Conservation (phyloP, 2,797 vertebrate species). For the Mus caroli region DNA sequence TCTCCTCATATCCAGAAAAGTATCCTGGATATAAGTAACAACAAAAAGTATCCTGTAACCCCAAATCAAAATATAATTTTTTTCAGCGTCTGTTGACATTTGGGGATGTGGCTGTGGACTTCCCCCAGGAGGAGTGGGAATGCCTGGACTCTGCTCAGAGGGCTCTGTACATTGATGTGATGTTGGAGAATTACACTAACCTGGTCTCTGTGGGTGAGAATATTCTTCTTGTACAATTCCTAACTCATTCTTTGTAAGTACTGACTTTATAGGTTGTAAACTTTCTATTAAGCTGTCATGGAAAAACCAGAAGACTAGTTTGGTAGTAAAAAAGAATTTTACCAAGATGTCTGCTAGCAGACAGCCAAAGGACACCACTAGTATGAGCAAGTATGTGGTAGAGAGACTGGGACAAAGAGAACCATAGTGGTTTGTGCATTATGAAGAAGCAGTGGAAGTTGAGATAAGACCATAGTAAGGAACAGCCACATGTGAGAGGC, state of each 20-base stretch:
- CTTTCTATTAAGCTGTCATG: background rate
- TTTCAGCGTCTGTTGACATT: conserved; percentile 4
- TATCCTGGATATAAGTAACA: background rate
- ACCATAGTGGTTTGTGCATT: background rate
- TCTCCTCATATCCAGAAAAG: background rate
- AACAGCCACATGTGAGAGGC: background rate
- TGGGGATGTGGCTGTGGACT: background rate
- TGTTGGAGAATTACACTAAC: background rate
- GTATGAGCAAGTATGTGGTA: background rate
- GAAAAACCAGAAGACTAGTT: background rate
- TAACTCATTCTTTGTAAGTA: background rate
- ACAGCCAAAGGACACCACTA: background rate
- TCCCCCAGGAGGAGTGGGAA: conserved; percentile 8
- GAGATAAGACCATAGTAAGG: background rate
- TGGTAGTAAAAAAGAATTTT: background rate
- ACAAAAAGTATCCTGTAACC: background rate
- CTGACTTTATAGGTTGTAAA: background rate
- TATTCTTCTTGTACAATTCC: background rate
- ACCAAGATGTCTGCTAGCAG: background rate
- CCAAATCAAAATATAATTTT: background rate
- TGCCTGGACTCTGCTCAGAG: background rate
- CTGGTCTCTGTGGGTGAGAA: background rate
- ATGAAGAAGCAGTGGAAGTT: background rate
- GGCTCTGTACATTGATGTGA: background rate
- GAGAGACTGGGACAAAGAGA: background rate